Percentiles rank a stretch among this genome's conserved stretches.
These are phyloP conservation scores for Calameuta filiformis DNA, from an alignment of 2,888 invertebrate genomes.

Conservation along the genomic window DNA sequence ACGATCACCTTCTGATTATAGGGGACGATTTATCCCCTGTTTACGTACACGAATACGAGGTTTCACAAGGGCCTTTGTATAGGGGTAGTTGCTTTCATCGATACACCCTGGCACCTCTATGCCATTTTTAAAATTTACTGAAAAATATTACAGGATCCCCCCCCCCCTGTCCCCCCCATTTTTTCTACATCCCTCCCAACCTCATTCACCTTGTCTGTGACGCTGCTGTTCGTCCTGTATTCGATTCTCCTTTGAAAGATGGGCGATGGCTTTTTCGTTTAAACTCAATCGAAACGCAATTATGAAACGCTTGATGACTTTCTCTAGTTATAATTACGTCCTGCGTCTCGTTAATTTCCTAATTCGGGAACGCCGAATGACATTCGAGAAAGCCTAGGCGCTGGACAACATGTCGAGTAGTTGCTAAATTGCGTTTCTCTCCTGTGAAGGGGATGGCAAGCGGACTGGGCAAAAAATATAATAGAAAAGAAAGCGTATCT, in stretches of 20 bases:
- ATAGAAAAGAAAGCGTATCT: neutral
- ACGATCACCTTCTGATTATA: neutral
- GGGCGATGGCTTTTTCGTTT: neutral
- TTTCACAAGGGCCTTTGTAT: neutral
- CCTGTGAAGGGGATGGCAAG: neutral
- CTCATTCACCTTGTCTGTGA: neutral
- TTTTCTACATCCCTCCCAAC: no score
- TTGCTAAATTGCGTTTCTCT: neutral
- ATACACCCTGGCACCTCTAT: neutral
- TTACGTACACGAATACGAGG: neutral
- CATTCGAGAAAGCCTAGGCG: neutral
- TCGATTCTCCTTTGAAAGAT: neutral
- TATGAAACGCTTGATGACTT: neutral
- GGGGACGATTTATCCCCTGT: neutral
- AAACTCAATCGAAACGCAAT: neutral
- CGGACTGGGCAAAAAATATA: neutral
- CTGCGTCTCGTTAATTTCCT: neutral
- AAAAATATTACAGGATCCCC: neutral
- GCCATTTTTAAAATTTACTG: neutral
- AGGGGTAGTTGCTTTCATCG: neutral
- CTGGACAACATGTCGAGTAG: neutral
- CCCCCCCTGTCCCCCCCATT: accelerated
- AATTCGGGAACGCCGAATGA: neutral
- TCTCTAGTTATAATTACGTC: neutral
- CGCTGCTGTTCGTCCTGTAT: neutral